These are phyloP conservation scores for Entelurus aequoreus DNA, from an alignment of 2,113 vertebrate genomes.

Conservation along the genomic window DNA sequence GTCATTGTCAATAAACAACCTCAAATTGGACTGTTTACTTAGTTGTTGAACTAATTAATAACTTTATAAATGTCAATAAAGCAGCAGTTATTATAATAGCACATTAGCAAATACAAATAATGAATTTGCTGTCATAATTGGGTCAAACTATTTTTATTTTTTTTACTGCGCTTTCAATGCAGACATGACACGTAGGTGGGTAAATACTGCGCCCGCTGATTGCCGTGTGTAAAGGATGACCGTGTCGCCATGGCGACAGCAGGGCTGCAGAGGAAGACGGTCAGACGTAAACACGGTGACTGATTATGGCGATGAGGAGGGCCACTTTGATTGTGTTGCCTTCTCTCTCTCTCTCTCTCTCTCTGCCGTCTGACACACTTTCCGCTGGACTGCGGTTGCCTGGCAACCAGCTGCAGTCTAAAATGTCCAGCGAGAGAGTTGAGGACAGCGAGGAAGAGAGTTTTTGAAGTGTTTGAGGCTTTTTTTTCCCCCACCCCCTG, in stretches of 20 bases:
- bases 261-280: not conserved
- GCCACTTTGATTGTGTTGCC: constrained; percentile 23
- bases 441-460: constrained; percentile 38
- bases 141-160: no score
- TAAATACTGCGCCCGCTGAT: not conserved
- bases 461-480: constrained; percentile 8
- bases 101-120: no score
- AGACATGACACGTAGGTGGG: no score
- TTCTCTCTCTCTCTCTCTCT: constrained; percentile 18
- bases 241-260: constrained; percentile 3
- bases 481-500: not conserved
- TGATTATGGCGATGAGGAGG: constrained; percentile 38
- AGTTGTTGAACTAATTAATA: no score
- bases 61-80: no score
- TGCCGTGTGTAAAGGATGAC: constrained; percentile 1
- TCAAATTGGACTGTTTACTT: no score
- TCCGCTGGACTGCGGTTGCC: constrained; percentile 59
- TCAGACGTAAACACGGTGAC: constrained; percentile 45
- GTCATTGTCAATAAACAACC: no score
- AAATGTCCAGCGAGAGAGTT: constrained; percentile 49
- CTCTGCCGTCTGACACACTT: constrained; percentile 50
- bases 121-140: no score
- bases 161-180: no score
- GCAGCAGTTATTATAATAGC: no score
- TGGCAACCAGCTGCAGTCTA: constrained; percentile 57